Conservation (phyloP, 1,140 invertebrate species). For the Aphaenogaster floridana region DNA sequence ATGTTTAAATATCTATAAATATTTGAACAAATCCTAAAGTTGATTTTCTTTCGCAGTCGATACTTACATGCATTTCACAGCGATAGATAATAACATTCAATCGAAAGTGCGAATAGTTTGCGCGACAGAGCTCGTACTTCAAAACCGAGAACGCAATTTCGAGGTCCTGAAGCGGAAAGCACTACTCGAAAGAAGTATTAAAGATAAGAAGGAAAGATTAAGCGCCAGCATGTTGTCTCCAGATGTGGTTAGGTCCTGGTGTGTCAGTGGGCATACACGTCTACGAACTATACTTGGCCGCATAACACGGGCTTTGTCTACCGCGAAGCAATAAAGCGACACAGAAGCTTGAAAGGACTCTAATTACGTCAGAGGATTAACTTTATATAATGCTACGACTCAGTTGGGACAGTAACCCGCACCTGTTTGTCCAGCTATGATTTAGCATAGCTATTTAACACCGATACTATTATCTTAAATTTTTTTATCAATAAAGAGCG, state of each 20-base stretch:
- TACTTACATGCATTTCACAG: slow-evolving; percentile 1
- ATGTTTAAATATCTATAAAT: slow-evolving; percentile 17
- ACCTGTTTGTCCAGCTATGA: not conserved
- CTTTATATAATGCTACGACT: slow-evolving; percentile 54
- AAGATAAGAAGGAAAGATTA: slow-evolving; percentile 62
- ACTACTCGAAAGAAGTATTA: slow-evolving; percentile 48
- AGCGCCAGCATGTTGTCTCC: slow-evolving; percentile 46
- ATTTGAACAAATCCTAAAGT: slow-evolving; percentile 17
- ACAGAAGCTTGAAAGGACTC: slow-evolving; percentile 52
- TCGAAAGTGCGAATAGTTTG: slow-evolving; percentile 18
- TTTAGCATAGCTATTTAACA: not conserved
- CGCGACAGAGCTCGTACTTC: not conserved
- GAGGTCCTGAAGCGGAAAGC: slow-evolving; percentile 1
- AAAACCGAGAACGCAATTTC: slow-evolving; percentile 52
- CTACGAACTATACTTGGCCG: slow-evolving; percentile 12
- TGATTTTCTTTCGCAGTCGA: not conserved
- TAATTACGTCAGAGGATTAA: slow-evolving; percentile 71
- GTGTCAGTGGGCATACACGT: slow-evolving; percentile 41
- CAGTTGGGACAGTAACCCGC: slow-evolving; percentile 12
- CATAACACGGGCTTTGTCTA: slow-evolving; percentile 65
- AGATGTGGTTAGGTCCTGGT: slow-evolving; percentile 15
- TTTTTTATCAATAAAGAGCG: not conserved
- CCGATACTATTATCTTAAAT: not conserved
- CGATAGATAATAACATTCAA: slow-evolving; percentile 19
- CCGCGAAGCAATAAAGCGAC: slow-evolving; percentile 51